Percentiles rank a stretch among this genome's conserved stretches.
Evolutionary conservation across 2,113 vertebrate genomes (phyloP).

Genomic region (Trogon melanurus): DNA sequence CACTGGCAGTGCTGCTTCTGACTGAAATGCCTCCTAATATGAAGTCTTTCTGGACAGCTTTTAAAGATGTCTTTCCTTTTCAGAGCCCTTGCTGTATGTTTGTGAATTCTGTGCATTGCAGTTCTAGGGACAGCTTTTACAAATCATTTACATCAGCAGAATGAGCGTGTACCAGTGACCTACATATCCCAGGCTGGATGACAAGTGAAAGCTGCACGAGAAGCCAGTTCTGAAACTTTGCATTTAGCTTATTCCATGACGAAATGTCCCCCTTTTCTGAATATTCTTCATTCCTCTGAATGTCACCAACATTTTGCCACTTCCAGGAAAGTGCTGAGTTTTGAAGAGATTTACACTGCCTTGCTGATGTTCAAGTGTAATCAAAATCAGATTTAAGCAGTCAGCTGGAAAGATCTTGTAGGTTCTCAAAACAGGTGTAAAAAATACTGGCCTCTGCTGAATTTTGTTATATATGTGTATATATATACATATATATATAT

Average conservation of each 20-base stretch:
- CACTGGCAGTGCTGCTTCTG: neutral
- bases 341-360: neutral
- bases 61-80: neutral
- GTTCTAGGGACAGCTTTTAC: neutral
- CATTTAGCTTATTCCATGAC: fast-evolving
- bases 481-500: no score
- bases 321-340: neutral
- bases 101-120: neutral
- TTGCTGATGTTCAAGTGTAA: neutral
- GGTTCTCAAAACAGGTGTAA: neutral
- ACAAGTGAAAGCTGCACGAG: neutral
- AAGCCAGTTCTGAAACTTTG: neutral
- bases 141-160: neutral
- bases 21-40: neutral
- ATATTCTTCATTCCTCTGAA: neutral
- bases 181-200: neutral
- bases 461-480: neutral
- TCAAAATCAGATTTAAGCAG: neutral
- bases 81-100: neutral
- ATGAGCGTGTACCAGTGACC: neutral
- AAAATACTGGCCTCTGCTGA: neutral
- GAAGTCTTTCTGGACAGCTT: neutral
- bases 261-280: neutral
- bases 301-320: neutral
- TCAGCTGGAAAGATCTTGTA: neutral